These are phyloP conservation scores for Pachypsylla venusta DNA, from an alignment of 1,140 invertebrate species.

Conservation along the genomic window DNA sequence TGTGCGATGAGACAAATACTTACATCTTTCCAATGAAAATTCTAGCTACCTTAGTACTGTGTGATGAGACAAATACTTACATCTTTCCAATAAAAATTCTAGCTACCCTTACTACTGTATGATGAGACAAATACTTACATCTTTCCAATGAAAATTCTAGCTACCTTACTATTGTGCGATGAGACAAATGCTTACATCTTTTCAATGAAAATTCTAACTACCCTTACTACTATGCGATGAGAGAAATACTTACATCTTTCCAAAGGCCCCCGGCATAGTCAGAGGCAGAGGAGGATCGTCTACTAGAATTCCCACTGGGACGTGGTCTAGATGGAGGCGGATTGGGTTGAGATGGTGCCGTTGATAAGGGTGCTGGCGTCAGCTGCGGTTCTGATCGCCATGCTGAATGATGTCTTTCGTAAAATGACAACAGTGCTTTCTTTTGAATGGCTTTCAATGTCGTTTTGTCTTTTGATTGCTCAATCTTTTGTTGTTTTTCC, in stretches of 20 bases:
- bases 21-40: too few relatives aligned
- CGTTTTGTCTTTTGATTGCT: slow-evolving; percentile 36
- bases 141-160: too few relatives aligned
- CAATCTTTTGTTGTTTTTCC: slow-evolving; percentile 36
- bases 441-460: slow-evolving; percentile 75
- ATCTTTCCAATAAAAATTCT: too few relatives aligned
- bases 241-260: slow-evolving; percentile 23
- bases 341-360: slow-evolving; percentile 28
- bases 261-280: slow-evolving; percentile 38
- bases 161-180: too few relatives aligned
- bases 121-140: too few relatives aligned
- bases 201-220: too few relatives aligned
- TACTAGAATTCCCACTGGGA: slow-evolving; percentile 36
- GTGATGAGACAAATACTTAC: too few relatives aligned
- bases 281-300: slow-evolving; percentile 49
- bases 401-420: slow-evolving; percentile 55
- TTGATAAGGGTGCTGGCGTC: slow-evolving; percentile 21
- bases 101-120: too few relatives aligned
- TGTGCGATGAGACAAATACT: too few relatives aligned
- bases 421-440: slow-evolving; percentile 68
- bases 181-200: too few relatives aligned
- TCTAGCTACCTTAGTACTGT: too few relatives aligned
- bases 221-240: too few relatives aligned
- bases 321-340: slow-evolving; percentile 41
- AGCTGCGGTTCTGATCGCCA: slow-evolving; percentile 47